phyloP scores from a whole-genome alignment of 23 tunicate genomes.

The Corella eumyota region DNA sequence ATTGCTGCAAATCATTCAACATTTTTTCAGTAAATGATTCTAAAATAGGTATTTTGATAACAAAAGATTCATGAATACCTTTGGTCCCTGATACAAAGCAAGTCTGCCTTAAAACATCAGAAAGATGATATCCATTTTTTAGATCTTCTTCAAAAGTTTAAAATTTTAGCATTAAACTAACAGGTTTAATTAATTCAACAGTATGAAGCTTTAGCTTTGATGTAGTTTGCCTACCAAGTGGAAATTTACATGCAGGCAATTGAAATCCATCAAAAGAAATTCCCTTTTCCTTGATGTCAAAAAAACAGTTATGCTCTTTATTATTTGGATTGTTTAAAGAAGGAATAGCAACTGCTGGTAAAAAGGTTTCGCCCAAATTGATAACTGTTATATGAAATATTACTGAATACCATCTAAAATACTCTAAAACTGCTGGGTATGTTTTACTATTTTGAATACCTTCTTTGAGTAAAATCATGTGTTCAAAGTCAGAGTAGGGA shows the following conservation, averaged over 20 bases:
- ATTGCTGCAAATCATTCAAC: no score
- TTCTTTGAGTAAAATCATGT: conserved; percentile 14
- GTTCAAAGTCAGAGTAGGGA: conserved; percentile 27
- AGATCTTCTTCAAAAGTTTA: conserved; percentile 1
- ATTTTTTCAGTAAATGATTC: no score
- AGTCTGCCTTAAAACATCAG: conserved; percentile 13
- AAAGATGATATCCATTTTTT: conserved; percentile 26
- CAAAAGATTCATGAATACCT: conserved; percentile 5
- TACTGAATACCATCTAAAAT: conserved; percentile 23
- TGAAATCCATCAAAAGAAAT: conserved; percentile 17
- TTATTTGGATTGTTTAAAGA: no score
- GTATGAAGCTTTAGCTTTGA: not conserved
- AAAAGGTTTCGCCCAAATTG: conserved; percentile 17
- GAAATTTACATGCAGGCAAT: conserved; percentile 14
- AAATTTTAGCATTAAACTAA: conserved; percentile 10
- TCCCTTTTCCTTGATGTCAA: conserved; percentile 9
- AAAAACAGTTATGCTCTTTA: conserved; percentile 20
- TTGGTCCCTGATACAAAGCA: conserved; percentile 27
- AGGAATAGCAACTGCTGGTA: no score
- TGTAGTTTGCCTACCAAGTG: conserved; percentile 18
- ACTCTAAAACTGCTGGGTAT: conserved; percentile 1
- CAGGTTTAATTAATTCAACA: conserved; percentile 28
- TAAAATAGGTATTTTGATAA: no score
- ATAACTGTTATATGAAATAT: conserved; percentile 14
- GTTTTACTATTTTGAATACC: not conserved